Percentiles rank a stretch among this genome's conserved stretches.
These are phyloP conservation scores for Tetramorium bicarinatum DNA, from an alignment of 2,888 invertebrate species.

Conservation along the genomic window DNA sequence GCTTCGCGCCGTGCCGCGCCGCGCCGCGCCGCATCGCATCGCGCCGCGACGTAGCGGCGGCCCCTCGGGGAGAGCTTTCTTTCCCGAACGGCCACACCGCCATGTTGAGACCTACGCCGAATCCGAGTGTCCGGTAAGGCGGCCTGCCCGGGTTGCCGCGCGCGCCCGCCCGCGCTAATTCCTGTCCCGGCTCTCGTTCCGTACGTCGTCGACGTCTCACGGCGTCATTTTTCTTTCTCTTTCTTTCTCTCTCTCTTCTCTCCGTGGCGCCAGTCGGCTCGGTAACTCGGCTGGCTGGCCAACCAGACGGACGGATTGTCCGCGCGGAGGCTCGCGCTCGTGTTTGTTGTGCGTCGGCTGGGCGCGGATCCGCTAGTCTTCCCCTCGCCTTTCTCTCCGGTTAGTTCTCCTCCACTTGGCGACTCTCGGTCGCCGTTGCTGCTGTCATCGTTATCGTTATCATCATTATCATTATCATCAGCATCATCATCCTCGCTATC, in stretches of 20 bases:
- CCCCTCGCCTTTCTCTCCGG: slow-evolving; percentile 70
- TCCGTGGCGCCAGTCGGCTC: slow-evolving; percentile 36
- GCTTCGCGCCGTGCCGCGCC: neutral
- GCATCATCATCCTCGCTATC: slow-evolving; percentile 51
- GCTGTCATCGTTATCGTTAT: slow-evolving; percentile 49
- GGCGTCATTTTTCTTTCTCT: slow-evolving; percentile 56
- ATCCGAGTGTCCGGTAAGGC: slow-evolving; percentile 81
- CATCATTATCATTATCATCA: slow-evolving; percentile 33
- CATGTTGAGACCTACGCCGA: slow-evolving; percentile 86
- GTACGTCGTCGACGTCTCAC: slow-evolving; percentile 60
- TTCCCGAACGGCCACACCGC: slow-evolving; percentile 86
- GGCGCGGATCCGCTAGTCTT: slow-evolving; percentile 78
- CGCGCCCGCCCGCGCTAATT: slow-evolving; percentile 57
- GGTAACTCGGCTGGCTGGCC: neutral
- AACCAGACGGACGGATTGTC: slow-evolving; percentile 68
- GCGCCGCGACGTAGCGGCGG: slow-evolving; percentile 73
- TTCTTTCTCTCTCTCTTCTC: neutral
- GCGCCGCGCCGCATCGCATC: no score
- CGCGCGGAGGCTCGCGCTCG: slow-evolving; percentile 74
- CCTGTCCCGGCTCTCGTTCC: slow-evolving; percentile 58
- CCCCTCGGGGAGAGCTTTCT: slow-evolving; percentile 85
- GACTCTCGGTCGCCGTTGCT: slow-evolving; percentile 37
- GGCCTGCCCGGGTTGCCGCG: slow-evolving; percentile 67
- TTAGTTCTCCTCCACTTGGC: slow-evolving; percentile 68
- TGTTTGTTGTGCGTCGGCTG: slow-evolving; percentile 81